These are phyloP conservation scores for Myxocyprinus asiaticus DNA, from an alignment of 2,113 vertebrate species.

Conservation along the genomic window DNA sequence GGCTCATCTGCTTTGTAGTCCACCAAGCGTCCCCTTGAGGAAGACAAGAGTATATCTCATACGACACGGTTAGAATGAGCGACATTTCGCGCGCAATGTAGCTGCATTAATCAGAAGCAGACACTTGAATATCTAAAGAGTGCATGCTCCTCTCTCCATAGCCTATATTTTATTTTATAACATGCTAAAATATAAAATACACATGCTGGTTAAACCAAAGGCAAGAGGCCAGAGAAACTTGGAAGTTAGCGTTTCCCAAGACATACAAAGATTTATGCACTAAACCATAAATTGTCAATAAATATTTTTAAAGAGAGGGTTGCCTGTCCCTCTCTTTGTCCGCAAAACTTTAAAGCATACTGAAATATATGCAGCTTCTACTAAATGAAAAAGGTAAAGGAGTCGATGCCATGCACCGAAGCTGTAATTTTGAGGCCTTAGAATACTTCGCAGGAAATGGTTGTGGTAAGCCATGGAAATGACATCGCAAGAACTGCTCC, in stretches of 20 bases:
- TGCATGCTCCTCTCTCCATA: too few species aligned
- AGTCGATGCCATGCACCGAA: slow-evolving; percentile 49
- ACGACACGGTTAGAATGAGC: background rate
- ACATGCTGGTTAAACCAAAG: background rate
- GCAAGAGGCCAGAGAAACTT: background rate
- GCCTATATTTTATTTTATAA: background rate
- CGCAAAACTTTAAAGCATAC: slow-evolving; percentile 12
- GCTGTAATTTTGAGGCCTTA: slow-evolving; percentile 70
- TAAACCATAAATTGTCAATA: background rate
- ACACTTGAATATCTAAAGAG: background rate
- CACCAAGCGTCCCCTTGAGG: background rate
- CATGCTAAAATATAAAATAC: background rate
- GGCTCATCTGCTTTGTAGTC: too few species aligned
- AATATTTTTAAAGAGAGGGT: background rate
- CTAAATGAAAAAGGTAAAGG: slow-evolving; percentile 24
- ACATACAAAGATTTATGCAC: background rate
- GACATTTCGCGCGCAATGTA: background rate
- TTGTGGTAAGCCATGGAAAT: slow-evolving; percentile 73
- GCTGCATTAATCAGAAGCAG: background rate
- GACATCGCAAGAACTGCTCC: slow-evolving; percentile 52
- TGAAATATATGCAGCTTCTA: slow-evolving; percentile 54
- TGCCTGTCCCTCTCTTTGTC: slow-evolving; percentile 16
- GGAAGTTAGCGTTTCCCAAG: background rate
- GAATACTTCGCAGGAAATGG: slow-evolving; percentile 75
- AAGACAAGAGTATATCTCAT: background rate